Evolutionary conservation across 2,113 vertebrate species (phyloP).

Genomic region (Cyprinodon brontotheroides): DNA sequence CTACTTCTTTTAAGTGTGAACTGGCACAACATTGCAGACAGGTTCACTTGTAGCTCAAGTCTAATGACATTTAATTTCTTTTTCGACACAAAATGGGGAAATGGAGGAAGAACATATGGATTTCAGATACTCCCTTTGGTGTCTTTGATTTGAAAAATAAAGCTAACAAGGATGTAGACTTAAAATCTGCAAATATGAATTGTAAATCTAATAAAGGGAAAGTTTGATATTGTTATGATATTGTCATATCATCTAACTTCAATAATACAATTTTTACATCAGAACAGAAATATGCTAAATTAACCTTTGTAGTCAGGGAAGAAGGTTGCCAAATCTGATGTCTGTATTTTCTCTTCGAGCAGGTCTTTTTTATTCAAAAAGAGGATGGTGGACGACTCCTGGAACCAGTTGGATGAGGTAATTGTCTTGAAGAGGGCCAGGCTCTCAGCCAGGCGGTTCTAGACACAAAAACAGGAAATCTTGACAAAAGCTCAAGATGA

Average conservation of each 20-base stretch:
- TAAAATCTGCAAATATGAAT: not conserved
- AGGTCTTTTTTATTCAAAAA: conserved; percentile 92
- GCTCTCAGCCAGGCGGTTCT: conserved; percentile 89
- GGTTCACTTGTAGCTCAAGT: too few species aligned
- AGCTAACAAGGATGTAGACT: not conserved
- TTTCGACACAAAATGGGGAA: too few species aligned
- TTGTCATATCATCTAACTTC: not conserved
- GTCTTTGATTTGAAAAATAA: not conserved
- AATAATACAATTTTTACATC: not conserved
- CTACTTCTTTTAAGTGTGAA: too few species aligned
- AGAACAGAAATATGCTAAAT: not conserved
- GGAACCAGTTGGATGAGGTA: conserved; percentile 83
- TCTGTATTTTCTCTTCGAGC: conserved; percentile 86
- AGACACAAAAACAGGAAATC: not conserved
- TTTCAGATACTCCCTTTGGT: too few species aligned
- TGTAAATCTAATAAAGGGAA: too few species aligned
- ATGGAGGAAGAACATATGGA: too few species aligned
- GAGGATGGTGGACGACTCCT: conserved; percentile 87
- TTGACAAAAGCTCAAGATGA: not conserved
- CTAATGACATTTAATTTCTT: too few species aligned
- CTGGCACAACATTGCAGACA: too few species aligned
- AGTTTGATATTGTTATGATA: not conserved
- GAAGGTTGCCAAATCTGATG: conserved; percentile 85
- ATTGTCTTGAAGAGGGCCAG: conserved; percentile 90
- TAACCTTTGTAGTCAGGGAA: conserved; percentile 85